Conservation (phyloP, 2,888 invertebrate genomes). For the Thera britannica region DNA sequence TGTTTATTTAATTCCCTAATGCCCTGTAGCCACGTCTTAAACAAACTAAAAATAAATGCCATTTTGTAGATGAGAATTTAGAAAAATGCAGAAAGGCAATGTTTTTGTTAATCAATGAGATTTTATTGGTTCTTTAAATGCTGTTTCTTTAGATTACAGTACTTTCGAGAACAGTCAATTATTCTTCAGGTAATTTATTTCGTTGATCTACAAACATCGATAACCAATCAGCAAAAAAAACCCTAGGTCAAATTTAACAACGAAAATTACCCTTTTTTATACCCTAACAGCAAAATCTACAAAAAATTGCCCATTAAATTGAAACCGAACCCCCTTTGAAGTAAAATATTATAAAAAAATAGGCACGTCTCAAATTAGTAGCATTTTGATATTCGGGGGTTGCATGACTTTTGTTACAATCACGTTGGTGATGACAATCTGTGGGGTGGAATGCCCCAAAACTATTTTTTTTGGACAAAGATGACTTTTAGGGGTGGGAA, state of each 20-base stretch:
- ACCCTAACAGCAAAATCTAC: slow-evolving; percentile 56
- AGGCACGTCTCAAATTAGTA: slow-evolving; percentile 63
- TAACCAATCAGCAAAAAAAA: slow-evolving; percentile 2
- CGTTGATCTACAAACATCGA: too few species aligned
- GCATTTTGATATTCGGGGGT: slow-evolving; percentile 58
- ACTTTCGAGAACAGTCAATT: too few species aligned
- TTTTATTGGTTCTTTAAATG: slow-evolving; percentile 20
- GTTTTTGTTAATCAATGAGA: slow-evolving; percentile 46
- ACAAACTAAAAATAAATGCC: slow-evolving; percentile 59
- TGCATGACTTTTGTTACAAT: slow-evolving; percentile 70
- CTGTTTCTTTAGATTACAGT: too few species aligned
- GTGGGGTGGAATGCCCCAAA: slow-evolving; percentile 64
- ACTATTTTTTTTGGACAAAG: slow-evolving; percentile 62
- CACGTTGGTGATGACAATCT: slow-evolving; percentile 60
- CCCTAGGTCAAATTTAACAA: slow-evolving; percentile 19
- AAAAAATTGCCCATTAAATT: slow-evolving; percentile 70
- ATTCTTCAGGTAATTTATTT: too few species aligned
- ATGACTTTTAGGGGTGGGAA: slow-evolving; percentile 49
- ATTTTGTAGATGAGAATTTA: slow-evolving; percentile 60
- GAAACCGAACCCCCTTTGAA: slow-evolving; percentile 69
- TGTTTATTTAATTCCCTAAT: slow-evolving; percentile 55
- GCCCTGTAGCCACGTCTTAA: slow-evolving; percentile 49
- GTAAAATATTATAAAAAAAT: slow-evolving; percentile 51
- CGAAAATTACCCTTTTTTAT: slow-evolving; percentile 55
- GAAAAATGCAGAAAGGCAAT: slow-evolving; percentile 54